These are phyloP conservation scores for Paralichthys olivaceus DNA, from an alignment of 2,113 vertebrate species.

Conservation along the genomic window DNA sequence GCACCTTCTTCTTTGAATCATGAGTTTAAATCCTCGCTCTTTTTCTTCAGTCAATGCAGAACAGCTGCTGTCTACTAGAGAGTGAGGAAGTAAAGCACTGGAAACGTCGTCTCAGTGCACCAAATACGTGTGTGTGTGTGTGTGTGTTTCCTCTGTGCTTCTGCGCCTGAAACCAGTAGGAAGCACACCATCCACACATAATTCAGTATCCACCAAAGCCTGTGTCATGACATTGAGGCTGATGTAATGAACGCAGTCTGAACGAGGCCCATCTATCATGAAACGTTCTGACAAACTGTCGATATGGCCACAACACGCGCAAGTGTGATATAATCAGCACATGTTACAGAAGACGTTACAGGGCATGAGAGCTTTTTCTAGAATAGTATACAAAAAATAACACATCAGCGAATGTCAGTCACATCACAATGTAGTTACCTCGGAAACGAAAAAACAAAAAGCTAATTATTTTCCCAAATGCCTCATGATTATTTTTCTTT, in stretches of 20 bases:
- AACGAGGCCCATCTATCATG: constrained; percentile 3
- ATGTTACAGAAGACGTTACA: not conserved
- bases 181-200: constrained; percentile 33
- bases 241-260: constrained; percentile 20
- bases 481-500: not conserved
- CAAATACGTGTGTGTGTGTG: not conserved
- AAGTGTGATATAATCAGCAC: not conserved
- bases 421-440: not conserved
- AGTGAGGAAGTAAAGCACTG: constrained; percentile 21
- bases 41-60: constrained; percentile 21
- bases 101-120: constrained; percentile 9
- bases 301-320: constrained; percentile 1
- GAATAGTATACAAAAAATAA: not conserved
- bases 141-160: constrained; percentile 6
- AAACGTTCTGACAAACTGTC: not conserved
- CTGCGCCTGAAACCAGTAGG: constrained; percentile 21
- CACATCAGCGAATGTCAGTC: not conserved
- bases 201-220: constrained; percentile 28
- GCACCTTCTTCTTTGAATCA: constrained; percentile 1
- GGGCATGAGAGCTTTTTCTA: not conserved
- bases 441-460: constrained; percentile 14
- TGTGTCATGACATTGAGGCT: constrained; percentile 23
- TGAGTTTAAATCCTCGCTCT: constrained; percentile 22
- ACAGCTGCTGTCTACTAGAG: constrained; percentile 39
- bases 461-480: not conserved